Percentiles rank a stretch among this genome's conserved stretches.
Conservation (phyloP, 1,140 invertebrate genomes). For the Heliconius eleuchia region DNA sequence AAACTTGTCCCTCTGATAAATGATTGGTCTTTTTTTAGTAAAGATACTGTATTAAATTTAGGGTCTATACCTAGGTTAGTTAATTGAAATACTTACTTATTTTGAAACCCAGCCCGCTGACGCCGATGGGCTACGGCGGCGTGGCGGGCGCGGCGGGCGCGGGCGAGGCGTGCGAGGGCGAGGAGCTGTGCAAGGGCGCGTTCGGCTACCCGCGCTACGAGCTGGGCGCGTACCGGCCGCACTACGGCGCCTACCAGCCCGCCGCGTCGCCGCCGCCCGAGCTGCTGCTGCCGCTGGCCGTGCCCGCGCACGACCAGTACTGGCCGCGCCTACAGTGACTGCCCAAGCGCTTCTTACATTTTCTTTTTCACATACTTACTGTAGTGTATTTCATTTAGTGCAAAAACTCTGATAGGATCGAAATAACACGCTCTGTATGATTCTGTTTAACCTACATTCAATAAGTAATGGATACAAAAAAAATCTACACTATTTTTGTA, state of each 20-base stretch:
- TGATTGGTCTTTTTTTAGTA: too few relatives aligned
- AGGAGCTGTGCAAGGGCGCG: conserved; percentile 65
- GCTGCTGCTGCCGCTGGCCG: conserved; percentile 92
- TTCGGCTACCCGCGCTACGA: conserved; percentile 73
- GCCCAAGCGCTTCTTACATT: not conserved
- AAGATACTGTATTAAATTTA: too few relatives aligned
- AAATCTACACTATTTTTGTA: too few relatives aligned
- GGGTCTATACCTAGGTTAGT: too few relatives aligned
- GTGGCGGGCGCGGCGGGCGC: conserved; percentile 27
- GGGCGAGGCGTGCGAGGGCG: conserved; percentile 57
- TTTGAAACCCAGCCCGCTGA: conserved; percentile 54
- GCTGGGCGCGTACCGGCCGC: conserved; percentile 57
- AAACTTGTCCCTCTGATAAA: too few relatives aligned
- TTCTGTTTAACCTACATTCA: too few relatives aligned
- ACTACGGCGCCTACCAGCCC: conserved; percentile 65
- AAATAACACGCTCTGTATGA: too few relatives aligned
- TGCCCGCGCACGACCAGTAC: conserved; percentile 95
- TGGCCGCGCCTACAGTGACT: conserved; percentile 96
- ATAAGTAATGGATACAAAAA: too few relatives aligned
- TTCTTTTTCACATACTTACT: too few relatives aligned
- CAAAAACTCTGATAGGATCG: too few relatives aligned
- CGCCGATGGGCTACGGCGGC: conserved; percentile 71
- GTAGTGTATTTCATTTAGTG: too few relatives aligned
- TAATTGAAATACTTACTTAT: too few relatives aligned
- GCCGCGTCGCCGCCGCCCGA: conserved; percentile 60